A percentile compares a stretch with the other conserved stretches of the same genome.
phyloP scores from a whole-genome alignment of 2,113 vertebrate genomes.

The Rhinogobius similis region DNA sequence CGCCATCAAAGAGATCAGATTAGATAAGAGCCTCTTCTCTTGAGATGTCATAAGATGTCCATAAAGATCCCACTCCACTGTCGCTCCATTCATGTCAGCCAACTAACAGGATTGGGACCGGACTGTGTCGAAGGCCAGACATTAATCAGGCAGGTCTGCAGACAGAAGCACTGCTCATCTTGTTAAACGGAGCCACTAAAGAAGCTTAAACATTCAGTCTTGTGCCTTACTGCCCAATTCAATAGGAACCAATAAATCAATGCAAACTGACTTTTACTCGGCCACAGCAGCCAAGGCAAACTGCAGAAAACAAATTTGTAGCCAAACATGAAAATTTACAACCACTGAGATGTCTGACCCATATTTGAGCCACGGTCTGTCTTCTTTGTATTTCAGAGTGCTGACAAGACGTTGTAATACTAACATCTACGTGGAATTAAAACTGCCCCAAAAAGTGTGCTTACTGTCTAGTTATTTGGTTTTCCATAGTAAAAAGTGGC shows the following conservation, averaged over 20 bases:
- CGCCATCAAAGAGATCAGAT: no score
- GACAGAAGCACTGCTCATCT: conserved; percentile 3
- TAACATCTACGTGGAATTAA: conserved; percentile 24
- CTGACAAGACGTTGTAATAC: conserved; percentile 30
- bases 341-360: conserved; percentile 44
- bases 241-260: conserved; percentile 17
- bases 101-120: conserved; percentile 39
- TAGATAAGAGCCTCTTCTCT: no score
- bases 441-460: neutral
- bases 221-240: conserved; percentile 1
- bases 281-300: neutral
- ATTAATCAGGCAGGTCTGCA: conserved; percentile 31
- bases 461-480: conserved; percentile 19
- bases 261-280: neutral
- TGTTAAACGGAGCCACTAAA: conserved; percentile 22
- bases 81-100: conserved; percentile 38
- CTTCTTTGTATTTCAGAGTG: conserved; percentile 20
- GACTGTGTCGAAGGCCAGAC: conserved; percentile 14
- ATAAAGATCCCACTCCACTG: neutral
- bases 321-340: conserved; percentile 18
- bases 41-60: neutral
- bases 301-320: conserved; percentile 16
- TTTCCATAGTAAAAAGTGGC: conserved; percentile 43
- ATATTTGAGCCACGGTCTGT: conserved; percentile 38
- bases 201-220: conserved; percentile 5